Conservation (phyloP, 1,140 invertebrate species). For the Eufriesea mexicana region DNA sequence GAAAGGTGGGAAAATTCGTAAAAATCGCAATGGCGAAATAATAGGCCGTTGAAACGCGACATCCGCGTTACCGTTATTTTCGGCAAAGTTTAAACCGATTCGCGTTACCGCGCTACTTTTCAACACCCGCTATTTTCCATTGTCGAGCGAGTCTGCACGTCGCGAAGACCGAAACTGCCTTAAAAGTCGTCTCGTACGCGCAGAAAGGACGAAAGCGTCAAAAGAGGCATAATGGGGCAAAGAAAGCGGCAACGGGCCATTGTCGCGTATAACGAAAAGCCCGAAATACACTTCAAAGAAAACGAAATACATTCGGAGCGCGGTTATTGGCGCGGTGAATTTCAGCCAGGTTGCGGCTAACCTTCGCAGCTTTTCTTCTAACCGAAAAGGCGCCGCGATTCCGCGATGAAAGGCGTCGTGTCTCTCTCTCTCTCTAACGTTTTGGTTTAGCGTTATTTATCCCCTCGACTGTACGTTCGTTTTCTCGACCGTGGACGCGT, state of each 20-base stretch:
- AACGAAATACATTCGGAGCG: slow-evolving; percentile 12
- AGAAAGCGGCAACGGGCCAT: slow-evolving; percentile 27
- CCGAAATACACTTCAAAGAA: slow-evolving; percentile 38
- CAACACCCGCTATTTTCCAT: not conserved
- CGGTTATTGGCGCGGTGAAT: slow-evolving; percentile 36
- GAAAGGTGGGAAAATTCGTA: no score
- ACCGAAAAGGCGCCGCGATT: not conserved
- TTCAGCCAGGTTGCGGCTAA: slow-evolving; percentile 3
- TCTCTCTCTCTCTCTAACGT: not conserved
- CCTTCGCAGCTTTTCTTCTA: not conserved
- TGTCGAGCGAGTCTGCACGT: not conserved
- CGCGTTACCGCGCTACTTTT: not conserved
- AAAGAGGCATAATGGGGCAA: slow-evolving; percentile 27
- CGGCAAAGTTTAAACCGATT: not conserved
- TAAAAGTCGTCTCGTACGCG: slow-evolving; percentile 6
- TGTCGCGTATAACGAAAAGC: slow-evolving; percentile 41
- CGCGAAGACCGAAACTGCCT: not conserved
- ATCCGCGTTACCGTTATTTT: not conserved
- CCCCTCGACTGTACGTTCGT: no score
- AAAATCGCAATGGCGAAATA: not conserved
- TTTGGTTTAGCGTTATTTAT: no score
- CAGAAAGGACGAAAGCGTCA: slow-evolving; percentile 1
- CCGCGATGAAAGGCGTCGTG: not conserved
- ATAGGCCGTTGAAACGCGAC: no score
- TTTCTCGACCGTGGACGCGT: no score